Percentiles rank a stretch among this genome's conserved stretches.
Evolutionary conservation across 2,888 invertebrate species (phyloP).

Genomic region (Tillus elongatus): DNA sequence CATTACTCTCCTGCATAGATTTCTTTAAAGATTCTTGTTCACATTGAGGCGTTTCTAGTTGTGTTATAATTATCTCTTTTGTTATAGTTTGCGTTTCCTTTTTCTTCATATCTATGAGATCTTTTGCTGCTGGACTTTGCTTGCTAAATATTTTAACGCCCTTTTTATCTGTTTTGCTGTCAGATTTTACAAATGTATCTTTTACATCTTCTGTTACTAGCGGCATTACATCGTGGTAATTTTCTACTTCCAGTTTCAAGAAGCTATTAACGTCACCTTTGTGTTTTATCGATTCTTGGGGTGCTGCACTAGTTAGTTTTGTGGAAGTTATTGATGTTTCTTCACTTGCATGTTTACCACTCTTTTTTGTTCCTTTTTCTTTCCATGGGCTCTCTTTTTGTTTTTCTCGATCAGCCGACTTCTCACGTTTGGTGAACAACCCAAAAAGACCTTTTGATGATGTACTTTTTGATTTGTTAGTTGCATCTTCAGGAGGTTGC

Average conservation of each 20-base stretch:
- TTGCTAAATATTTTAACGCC: conserved; percentile 13
- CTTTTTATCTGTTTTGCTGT: conserved; percentile 15
- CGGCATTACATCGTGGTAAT: conserved; percentile 22
- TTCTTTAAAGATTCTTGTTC: background rate
- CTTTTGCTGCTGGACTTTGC: conserved; percentile 2
- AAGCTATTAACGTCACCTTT: conserved; percentile 18
- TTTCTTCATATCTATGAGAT: background rate
- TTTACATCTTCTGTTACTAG: no score
- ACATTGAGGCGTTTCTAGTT: conserved; percentile 1
- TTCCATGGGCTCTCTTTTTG: background rate
- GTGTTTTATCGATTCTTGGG: background rate
- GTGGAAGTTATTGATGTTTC: background rate
- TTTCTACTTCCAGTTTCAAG: conserved; percentile 25
- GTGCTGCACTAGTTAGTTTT: background rate
- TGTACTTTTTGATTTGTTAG: no score
- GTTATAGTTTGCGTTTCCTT: background rate
- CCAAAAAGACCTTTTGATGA: background rate
- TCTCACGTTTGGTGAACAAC: background rate
- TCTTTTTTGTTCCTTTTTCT: background rate
- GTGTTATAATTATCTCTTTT: conserved; percentile 5
- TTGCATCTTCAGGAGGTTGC: conserved; percentile 7
- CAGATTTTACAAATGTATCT: no score
- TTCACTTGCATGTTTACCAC: background rate
- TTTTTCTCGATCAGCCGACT: background rate
- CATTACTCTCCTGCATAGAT: background rate